These are phyloP conservation scores for Dromius quadrimaculatus DNA, from an alignment of 2,888 invertebrate genomes.

Conservation along the genomic window DNA sequence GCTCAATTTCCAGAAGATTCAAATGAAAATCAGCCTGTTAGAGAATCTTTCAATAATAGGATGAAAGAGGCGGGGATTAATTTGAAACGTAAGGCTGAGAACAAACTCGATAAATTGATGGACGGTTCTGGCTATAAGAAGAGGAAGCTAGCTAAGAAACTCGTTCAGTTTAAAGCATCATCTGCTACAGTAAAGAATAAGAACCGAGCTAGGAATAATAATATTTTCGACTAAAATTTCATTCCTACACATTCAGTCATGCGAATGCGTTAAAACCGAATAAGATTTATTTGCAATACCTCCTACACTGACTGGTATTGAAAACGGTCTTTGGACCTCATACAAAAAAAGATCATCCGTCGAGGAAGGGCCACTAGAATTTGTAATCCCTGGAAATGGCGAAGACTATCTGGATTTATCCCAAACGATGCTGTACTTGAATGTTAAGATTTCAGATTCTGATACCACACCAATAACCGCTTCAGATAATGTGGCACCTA, in stretches of 20 bases:
- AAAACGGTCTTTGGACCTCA: not conserved
- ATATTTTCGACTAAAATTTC: not conserved
- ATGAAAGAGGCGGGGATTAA: not conserved
- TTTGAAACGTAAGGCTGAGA: no score
- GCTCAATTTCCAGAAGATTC: not conserved
- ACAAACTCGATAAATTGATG: no score
- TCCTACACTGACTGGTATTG: not conserved
- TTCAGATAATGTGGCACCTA: not conserved
- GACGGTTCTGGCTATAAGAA: no score
- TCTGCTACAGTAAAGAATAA: not conserved
- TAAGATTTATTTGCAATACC: constrained; percentile 4
- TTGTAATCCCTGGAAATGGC: not conserved
- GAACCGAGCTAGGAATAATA: not conserved
- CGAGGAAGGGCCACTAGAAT: no score
- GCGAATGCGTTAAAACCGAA: not conserved
- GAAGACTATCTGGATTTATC: no score
- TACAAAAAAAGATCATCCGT: no score
- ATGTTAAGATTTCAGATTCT: no score
- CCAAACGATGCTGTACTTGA: no score
- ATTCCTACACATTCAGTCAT: not conserved
- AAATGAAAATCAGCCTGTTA: not conserved
- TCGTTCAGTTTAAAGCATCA: no score
- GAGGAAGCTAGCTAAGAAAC: no score
- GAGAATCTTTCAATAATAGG: not conserved
- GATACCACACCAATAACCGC: not conserved